Evolutionary conservation across 2,797 vertebrate genomes (phyloP), one percentile per base, ranked within the genome.

Genomic region (Melanotaenia maccullochi): DNA sequence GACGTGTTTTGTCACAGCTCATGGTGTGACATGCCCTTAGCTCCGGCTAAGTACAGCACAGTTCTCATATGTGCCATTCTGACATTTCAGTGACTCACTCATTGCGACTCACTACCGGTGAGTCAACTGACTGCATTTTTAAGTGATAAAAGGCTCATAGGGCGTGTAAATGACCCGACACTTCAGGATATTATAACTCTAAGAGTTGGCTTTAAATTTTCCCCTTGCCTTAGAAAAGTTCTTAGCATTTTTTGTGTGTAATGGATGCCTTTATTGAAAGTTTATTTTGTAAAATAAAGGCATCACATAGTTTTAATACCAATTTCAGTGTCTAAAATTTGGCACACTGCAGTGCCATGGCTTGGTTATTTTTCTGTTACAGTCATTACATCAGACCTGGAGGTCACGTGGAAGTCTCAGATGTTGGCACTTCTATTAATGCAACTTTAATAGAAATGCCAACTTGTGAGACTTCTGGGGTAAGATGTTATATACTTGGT

Each of bases 41-140:
- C 47, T 11, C n/a, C 8, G 2, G n/a, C 65, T 56, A 83, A 62
- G 72, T 77, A 66, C 52, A 56, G n/a, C 38, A 36, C 59, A 14
- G 61, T 76, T 73, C 47, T 77, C 77, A 61, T 71, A 60, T 63
- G 67, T 75, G 66, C 58, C 71, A 68, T 79, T 79, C 65, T 74
- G 55, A 56, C 73, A 57, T 70, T 81, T 73, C 8, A n/a, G 65
- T 80, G 58, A 54, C 47, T 51, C n/a, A 22, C 9, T 51, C 9
- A 22, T 22, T 22, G n/a, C 6, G 7, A 22, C 20, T 51, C n/a
- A 22, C 47, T n/a, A n/a, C 20, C n/a, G 9, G 9, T 51, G 3
- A 51, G 9, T 49, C 20, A 22, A 51, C 47, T 22, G n/a, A 51
- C n/a, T 4, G 8, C n/a, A 51, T 22, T 51, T 44, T 51, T 47